Evolutionary conservation across 2,888 invertebrate genomes (phyloP).

Genomic region (Rhabditoides inermis): DNA sequence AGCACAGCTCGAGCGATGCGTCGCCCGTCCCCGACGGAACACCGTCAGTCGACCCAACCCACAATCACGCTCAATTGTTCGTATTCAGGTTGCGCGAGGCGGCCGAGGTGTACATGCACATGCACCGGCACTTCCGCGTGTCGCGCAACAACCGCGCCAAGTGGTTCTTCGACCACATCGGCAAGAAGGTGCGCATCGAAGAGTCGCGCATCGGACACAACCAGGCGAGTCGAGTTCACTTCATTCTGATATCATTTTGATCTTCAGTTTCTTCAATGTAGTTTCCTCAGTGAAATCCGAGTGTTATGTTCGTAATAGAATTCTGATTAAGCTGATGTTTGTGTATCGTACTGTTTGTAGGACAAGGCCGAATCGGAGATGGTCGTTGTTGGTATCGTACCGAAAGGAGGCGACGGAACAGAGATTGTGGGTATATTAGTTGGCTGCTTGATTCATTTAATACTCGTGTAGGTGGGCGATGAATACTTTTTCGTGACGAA

Average conservation of each 20-base stretch:
- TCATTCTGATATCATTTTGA: too few relatives aligned
- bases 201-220: too few relatives aligned
- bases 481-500: slow-evolving; percentile 47
- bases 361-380: slow-evolving; percentile 16
- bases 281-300: neutral
- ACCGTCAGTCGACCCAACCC: too few relatives aligned
- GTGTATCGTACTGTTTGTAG: neutral
- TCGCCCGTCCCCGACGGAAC: too few relatives aligned
- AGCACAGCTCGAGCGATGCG: too few relatives aligned
- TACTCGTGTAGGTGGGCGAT: neutral
- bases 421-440: slow-evolving; percentile 11
- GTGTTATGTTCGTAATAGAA: too few relatives aligned
- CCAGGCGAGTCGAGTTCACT: too few relatives aligned
- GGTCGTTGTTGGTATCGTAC: slow-evolving; percentile 26
- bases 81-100: slow-evolving; percentile 31
- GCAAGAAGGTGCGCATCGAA: slow-evolving; percentile 17
- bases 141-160: slow-evolving; percentile 68
- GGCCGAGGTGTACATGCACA: slow-evolving; percentile 38
- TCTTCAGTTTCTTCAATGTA: too few relatives aligned
- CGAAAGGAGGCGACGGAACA: slow-evolving; percentile 12
- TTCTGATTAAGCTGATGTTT: slow-evolving; percentile 2
- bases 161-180: slow-evolving; percentile 64
- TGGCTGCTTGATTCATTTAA: neutral
- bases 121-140: slow-evolving; percentile 60
- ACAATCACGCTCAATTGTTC: too few relatives aligned